Evolutionary conservation across 2,888 invertebrate genomes (phyloP).

Genomic region (Deroplatys truncata): DNA sequence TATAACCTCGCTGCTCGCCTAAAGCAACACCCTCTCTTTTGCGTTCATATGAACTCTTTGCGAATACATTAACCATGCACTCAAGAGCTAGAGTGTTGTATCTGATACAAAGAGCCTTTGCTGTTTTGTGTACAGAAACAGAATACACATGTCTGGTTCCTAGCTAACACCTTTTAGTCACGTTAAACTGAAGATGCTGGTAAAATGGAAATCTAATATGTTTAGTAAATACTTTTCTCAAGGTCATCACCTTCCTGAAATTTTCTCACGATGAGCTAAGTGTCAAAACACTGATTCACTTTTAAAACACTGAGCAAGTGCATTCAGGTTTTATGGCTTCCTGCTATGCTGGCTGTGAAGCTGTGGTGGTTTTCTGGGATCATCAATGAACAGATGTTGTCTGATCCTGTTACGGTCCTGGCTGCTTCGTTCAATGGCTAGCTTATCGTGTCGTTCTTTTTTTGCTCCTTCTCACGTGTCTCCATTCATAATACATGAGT

Average conservation of each 20-base stretch:
- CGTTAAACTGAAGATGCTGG: not conserved
- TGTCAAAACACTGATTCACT: not conserved
- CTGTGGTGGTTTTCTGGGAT: not conserved
- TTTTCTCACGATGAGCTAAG: not conserved
- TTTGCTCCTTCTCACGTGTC: not conserved
- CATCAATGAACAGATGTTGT: not conserved
- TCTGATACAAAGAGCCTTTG: not conserved
- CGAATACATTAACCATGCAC: no score
- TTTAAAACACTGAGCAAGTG: not conserved
- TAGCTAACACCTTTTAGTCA: not conserved
- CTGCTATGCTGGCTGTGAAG: not conserved
- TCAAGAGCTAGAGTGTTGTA: no score
- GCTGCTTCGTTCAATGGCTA: not conserved
- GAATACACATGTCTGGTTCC: not conserved
- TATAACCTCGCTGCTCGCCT: no score
- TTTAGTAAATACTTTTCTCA: not conserved
- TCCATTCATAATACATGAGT: no score
- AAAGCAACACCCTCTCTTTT: no score
- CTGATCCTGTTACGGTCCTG: not conserved
- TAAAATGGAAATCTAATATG: not conserved
- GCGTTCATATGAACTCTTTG: no score
- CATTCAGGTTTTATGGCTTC: not conserved
- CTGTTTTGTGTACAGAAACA: not conserved
- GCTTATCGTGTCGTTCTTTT: not conserved
- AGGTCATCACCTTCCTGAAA: not conserved